These are phyloP conservation scores for Bothrops jararaca DNA, from an alignment of 2,113 vertebrate species.

Conservation along the genomic window DNA sequence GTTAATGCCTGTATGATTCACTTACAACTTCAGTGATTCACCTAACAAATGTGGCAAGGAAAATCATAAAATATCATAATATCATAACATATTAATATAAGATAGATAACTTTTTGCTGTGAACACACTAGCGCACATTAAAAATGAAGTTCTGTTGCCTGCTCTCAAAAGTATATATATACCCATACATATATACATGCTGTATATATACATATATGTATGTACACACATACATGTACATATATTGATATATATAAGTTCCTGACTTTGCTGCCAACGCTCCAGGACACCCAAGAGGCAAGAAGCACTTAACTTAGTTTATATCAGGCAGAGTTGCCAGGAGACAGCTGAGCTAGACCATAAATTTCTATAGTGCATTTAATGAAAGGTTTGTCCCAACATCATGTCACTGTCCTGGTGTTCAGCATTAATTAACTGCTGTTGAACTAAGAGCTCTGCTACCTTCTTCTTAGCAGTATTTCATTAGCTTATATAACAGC, in stretches of 20 bases:
- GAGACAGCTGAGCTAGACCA: background rate
- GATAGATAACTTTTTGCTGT: too few species aligned
- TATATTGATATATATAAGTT: background rate
- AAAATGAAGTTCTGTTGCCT: too few species aligned
- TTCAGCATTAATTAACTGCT: background rate
- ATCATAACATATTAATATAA: too few species aligned
- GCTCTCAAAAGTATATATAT: too few species aligned
- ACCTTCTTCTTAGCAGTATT: background rate
- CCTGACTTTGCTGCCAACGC: background rate
- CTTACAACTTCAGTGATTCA: too few species aligned
- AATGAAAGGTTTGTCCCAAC: background rate
- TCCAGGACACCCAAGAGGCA: background rate
- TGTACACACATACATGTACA: too few species aligned
- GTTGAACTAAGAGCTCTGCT: background rate
- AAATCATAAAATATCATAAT: too few species aligned
- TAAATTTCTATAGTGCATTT: background rate
- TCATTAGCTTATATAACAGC: background rate
- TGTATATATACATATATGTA: too few species aligned
- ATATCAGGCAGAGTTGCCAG: background rate
- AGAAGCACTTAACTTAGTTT: background rate
- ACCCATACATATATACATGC: too few species aligned
- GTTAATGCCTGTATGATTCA: too few species aligned
- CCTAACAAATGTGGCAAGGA: too few species aligned
- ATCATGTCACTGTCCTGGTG: background rate
- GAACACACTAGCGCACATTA: too few species aligned